Conservation (phyloP, 92 coral and sea anemone genomes). For the Epizoanthus scotinus region DNA sequence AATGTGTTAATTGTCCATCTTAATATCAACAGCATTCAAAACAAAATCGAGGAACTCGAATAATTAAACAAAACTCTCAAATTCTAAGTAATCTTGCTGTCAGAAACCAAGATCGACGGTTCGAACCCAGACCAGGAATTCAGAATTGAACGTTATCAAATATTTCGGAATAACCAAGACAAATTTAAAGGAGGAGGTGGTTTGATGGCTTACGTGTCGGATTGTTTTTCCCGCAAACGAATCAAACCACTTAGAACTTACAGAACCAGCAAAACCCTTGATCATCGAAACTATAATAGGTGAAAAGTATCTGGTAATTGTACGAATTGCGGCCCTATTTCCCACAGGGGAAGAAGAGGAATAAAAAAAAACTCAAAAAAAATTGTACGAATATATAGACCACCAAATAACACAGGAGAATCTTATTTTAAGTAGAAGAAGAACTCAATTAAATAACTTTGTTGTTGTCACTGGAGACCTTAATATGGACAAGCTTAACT, state of each 20-base stretch:
- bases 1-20: conserved; percentile 29
- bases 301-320: conserved; percentile 26
- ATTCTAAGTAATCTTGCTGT: conserved; percentile 26
- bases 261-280: conserved; percentile 49
- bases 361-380: too few relatives aligned
- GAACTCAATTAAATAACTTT: not conserved
- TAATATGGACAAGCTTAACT: conserved; percentile 32
- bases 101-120: conserved; percentile 48
- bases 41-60: conserved; percentile 39
- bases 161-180: conserved; percentile 29
- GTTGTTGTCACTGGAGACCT: conserved; percentile 37
- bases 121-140: conserved; percentile 34
- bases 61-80: conserved; percentile 33
- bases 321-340: too few relatives aligned
- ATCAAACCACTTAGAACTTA: conserved; percentile 30
- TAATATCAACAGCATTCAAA: conserved; percentile 44
- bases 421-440: not conserved
- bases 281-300: conserved; percentile 49
- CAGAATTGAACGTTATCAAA: conserved; percentile 14
- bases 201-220: conserved; percentile 42
- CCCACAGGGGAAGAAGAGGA: too few relatives aligned
- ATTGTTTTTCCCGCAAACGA: conserved; percentile 24
- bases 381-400: too few relatives aligned
- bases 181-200: conserved; percentile 54
- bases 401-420: not conserved